Evolutionary conservation across 2,888 invertebrate genomes (phyloP).

Genomic region (Cybosia mesomella): DNA sequence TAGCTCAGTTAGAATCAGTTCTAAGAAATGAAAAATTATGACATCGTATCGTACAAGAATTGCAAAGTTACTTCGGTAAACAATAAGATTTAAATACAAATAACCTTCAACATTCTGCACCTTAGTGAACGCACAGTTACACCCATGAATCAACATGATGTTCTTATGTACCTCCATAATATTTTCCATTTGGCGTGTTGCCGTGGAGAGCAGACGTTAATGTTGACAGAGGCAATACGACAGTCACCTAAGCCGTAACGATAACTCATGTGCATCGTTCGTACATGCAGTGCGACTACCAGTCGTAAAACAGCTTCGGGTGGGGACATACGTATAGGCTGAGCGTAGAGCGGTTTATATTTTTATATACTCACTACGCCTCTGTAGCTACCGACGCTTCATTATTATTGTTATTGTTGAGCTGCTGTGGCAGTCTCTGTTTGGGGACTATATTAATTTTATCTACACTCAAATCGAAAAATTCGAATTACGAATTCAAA

Average conservation of each 20-base stretch:
- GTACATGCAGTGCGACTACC: slow-evolving; percentile 69
- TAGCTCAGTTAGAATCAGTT: too few relatives aligned
- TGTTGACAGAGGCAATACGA: slow-evolving; percentile 53
- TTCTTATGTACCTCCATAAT: slow-evolving; percentile 26
- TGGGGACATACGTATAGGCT: slow-evolving; percentile 25
- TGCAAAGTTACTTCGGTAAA: background rate
- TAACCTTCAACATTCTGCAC: background rate
- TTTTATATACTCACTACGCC: too few relatives aligned
- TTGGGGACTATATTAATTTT: too few relatives aligned
- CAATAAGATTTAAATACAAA: background rate
- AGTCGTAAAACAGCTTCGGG: slow-evolving; percentile 64
- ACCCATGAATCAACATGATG: slow-evolving; percentile 12
- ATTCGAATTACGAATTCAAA: too few relatives aligned
- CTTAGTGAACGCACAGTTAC: slow-evolving; percentile 3
- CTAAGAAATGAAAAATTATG: too few relatives aligned
- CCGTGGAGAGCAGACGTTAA: slow-evolving; percentile 36
- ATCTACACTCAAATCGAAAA: too few relatives aligned
- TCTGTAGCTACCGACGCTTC: too few relatives aligned
- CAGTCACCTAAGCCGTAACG: slow-evolving; percentile 67
- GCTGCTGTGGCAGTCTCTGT: too few relatives aligned
- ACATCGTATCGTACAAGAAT: too few relatives aligned
- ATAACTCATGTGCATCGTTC: slow-evolving; percentile 69
- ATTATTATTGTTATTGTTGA: too few relatives aligned
- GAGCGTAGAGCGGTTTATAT: slow-evolving; percentile 34
- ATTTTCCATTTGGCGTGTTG: slow-evolving; percentile 30